phyloP scores from a whole-genome alignment of 2,797 vertebrate species.

The Benthosema pterotum region DNA sequence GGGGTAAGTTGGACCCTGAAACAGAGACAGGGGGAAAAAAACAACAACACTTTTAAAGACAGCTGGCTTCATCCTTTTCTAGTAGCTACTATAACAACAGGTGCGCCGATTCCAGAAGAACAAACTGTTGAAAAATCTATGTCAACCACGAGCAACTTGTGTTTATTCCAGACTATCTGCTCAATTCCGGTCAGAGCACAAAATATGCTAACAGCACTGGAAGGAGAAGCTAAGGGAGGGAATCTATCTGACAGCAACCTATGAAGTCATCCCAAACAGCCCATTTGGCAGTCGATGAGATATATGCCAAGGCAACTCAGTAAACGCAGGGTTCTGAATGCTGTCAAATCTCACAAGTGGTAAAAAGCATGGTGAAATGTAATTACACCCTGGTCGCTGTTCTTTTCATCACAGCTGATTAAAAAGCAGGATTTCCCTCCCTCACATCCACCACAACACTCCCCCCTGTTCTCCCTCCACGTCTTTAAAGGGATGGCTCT shows the following conservation, averaged over 20 bases:
- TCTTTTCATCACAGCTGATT: conserved; percentile 75
- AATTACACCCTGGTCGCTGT: conserved; percentile 61
- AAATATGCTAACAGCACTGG: conserved; percentile 14
- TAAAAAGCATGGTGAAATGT: conserved; percentile 34
- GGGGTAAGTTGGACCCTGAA: conserved; percentile 81
- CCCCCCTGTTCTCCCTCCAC: conserved; percentile 17
- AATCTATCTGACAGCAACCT: conserved; percentile 31
- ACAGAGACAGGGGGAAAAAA: conserved; percentile 31
- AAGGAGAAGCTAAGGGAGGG: conserved; percentile 23
- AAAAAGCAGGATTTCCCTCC: conserved; percentile 63
- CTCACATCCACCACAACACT: conserved; percentile 13
- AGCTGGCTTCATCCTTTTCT: no score
- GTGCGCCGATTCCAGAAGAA: not conserved
- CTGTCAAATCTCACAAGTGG: conserved; percentile 44
- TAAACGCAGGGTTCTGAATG: conserved; percentile 20
- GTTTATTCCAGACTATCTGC: conserved; percentile 4
- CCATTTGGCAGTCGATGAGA: conserved; percentile 17
- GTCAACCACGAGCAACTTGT: not conserved
- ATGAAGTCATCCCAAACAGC: conserved; percentile 45
- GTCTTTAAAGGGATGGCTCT: conserved; percentile 46
- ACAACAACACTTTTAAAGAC: no score
- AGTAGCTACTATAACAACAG: not conserved
- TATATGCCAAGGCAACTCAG: conserved; percentile 23
- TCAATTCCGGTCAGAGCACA: not conserved
- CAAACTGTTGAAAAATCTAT: not conserved